Conservation (phyloP, 2,113 vertebrate species). For the Meleagris gallopavo region DNA sequence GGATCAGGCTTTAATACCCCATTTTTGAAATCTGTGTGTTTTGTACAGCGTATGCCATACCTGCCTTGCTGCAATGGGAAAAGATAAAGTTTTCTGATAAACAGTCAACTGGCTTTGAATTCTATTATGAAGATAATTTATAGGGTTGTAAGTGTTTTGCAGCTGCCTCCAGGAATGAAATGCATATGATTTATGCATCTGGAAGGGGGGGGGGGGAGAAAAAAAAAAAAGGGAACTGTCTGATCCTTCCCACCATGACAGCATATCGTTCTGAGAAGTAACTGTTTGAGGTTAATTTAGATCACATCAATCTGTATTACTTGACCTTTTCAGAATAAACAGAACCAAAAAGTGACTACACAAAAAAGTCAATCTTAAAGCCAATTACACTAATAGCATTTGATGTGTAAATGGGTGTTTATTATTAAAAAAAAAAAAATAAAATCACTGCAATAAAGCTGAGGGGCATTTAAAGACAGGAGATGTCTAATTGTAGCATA, state of each 20-base stretch:
- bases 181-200: conserved; percentile 14
- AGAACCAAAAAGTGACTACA: conserved; percentile 73
- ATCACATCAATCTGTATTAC: conserved; percentile 70
- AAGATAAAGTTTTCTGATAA: background rate
- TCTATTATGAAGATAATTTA: background rate
- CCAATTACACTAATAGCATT: conserved; percentile 66
- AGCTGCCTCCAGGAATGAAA: conserved; percentile 6
- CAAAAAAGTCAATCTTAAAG: conserved; percentile 71
- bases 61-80: background rate
- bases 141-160: conserved; percentile 5
- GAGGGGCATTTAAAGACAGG: conserved; percentile 74
- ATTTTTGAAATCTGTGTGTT: background rate
- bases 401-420: conserved; percentile 75
- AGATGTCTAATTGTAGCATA: conserved; percentile 79
- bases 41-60: rapidly evolving
- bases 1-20: background rate
- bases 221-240: background rate
- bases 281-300: conserved; percentile 67
- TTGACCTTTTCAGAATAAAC: conserved; percentile 75
- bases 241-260: conserved; percentile 3
- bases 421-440: conserved; percentile 66
- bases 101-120: conserved; percentile 5
- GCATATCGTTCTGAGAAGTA: conserved; percentile 57
- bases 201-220: background rate
- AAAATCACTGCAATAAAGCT: conserved; percentile 47